Evolutionary conservation across 2,888 invertebrate species (phyloP), one percentile per base, ranked within the genome.

Genomic region (Andrena fulva): DNA sequence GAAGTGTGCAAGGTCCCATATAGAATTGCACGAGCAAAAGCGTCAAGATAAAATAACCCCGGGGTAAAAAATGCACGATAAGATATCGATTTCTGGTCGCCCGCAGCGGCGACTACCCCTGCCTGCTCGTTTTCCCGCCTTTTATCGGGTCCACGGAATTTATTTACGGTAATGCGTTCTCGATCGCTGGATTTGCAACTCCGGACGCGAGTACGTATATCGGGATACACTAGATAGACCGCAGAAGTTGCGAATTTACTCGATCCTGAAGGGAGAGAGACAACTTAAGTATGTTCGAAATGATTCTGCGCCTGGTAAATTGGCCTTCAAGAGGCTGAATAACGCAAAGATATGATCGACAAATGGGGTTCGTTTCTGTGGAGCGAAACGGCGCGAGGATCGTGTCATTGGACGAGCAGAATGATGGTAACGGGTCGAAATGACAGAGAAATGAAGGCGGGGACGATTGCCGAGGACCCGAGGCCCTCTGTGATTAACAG

Each of bases 401-500:
- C 63, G 74, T 63, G 27, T 33, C 69, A 52, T 20, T 29, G 63
- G 69, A 71, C 80, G 67, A 63, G 56, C 29, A 72, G 67, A 72
- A 66, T 70, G 64, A 52, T 48, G 33, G 31, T 48, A n/a, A 27
- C 33, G 29, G n/a, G 16, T 48, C n/a, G 50, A 31, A 70, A 82
- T 70, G 72, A 71, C 63, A 54, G 64, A 54, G 79, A 81, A 83
- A 81, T 78, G 73, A 80, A 77, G 59, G 33, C 31, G 64, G 68
- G 68, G 10, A 79, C 80, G 82, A 80, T 85, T 78, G 78, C 64
- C 64, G 73, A 68, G 66, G 66, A 42, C 62, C 24, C 50, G 42
- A 29, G 31, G 27, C 52, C 16, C 80, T 71, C 77, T 84, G 80
- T 85, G 81, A 87, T 85, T 85, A 87, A 87, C 84, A 76, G 80